These are phyloP conservation scores for Scaptomyza graminum DNA, from an alignment of 1,140 invertebrate genomes.

Conservation along the genomic window DNA sequence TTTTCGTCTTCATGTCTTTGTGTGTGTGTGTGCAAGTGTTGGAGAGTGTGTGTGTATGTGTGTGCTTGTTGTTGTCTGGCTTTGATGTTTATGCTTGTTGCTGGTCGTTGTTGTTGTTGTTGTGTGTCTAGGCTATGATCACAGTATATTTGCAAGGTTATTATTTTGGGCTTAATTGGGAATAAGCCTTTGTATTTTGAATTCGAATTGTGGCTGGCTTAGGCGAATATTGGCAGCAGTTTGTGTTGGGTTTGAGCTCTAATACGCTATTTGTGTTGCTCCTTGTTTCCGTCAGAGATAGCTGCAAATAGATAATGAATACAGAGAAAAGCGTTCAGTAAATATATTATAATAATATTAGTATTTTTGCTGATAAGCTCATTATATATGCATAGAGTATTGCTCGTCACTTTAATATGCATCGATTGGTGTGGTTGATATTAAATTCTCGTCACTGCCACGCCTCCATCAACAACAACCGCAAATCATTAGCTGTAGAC, in stretches of 20 bases:
- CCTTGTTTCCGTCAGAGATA: slow-evolving; percentile 16
- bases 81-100: slow-evolving; percentile 21
- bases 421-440: no score
- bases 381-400: slow-evolving; percentile 33
- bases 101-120: slow-evolving; percentile 26
- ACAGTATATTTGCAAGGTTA: slow-evolving; percentile 65
- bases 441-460: slow-evolving; percentile 4
- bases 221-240: slow-evolving; percentile 77
- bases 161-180: slow-evolving; percentile 34
- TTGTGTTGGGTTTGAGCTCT: slow-evolving; percentile 46
- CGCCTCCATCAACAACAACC: slow-evolving; percentile 15
- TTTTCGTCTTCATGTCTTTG: slow-evolving; percentile 45
- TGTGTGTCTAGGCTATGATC: slow-evolving; percentile 71
- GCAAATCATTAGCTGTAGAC: slow-evolving; percentile 65
- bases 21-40: neutral
- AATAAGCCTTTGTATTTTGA: slow-evolving; percentile 22
- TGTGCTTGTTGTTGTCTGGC: neutral
- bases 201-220: slow-evolving; percentile 39
- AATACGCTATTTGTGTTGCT: slow-evolving; percentile 15
- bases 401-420: neutral
- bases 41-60: neutral
- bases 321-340: slow-evolving; percentile 26
- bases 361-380: slow-evolving; percentile 41
- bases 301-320: slow-evolving; percentile 45
- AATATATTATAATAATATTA: slow-evolving; percentile 37